A percentile compares a stretch with the other conserved stretches of the same genome.
These are phyloP conservation scores for Netelia melanura DNA, from an alignment of 2,888 invertebrate species.

Conservation along the genomic window DNA sequence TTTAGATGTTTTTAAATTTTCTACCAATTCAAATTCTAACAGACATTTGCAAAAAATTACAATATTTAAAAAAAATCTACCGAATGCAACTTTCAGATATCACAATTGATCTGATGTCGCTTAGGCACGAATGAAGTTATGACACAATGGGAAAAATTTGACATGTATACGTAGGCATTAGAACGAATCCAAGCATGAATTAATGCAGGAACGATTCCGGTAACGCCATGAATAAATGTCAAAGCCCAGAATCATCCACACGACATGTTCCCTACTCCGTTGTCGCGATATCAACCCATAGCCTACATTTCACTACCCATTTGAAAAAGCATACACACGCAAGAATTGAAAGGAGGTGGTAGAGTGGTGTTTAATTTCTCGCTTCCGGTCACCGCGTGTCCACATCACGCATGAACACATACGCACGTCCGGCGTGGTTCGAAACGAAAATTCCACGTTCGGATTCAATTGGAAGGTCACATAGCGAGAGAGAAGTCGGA, in stretches of 20 bases:
- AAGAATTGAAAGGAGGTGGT: conserved; percentile 46
- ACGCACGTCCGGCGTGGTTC: conserved; percentile 41
- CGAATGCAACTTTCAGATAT: background rate
- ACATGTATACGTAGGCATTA: background rate
- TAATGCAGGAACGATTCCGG: conserved; percentile 47
- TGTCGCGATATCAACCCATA: background rate
- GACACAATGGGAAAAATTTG: background rate
- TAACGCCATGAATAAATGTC: conserved; percentile 48
- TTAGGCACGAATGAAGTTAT: background rate
- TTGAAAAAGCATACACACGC: background rate
- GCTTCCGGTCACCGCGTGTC: conserved; percentile 68
- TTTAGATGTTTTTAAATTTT: too few species aligned
- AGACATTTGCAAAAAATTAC: too few species aligned
- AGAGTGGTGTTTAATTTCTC: conserved; percentile 69
- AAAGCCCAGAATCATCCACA: conserved; percentile 37
- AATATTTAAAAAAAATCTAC: background rate
- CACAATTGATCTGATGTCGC: background rate
- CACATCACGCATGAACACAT: conserved; percentile 19
- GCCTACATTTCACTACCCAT: background rate
- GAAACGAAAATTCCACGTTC: conserved; percentile 65
- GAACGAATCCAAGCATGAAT: conserved; percentile 40
- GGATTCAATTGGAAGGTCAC: conserved; percentile 71
- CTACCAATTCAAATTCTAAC: too few species aligned
- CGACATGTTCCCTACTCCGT: background rate
- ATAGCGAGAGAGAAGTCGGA: conserved; percentile 23